These are phyloP conservation scores for Macrosoma leucophasiata DNA, from an alignment of 2,888 invertebrate species.

Conservation along the genomic window DNA sequence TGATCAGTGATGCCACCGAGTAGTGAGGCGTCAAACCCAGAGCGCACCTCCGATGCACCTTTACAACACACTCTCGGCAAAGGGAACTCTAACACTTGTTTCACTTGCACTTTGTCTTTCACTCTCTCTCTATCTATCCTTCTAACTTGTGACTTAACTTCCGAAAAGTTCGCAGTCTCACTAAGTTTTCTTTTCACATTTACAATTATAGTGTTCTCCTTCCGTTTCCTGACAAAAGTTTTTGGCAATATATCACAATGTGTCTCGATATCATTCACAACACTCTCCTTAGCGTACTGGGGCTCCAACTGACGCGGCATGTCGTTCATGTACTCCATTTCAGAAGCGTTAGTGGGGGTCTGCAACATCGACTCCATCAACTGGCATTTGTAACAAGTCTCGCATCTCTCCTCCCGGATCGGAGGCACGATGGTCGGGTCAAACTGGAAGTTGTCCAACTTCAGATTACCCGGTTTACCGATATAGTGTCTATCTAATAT, in stretches of 20 bases:
- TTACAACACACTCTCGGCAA: slow-evolving; percentile 50
- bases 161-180: slow-evolving; percentile 8
- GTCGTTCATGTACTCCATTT: slow-evolving; percentile 75
- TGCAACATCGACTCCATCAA: slow-evolving; percentile 77
- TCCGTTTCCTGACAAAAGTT: slow-evolving; percentile 56
- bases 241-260: slow-evolving; percentile 47
- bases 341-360: slow-evolving; percentile 87
- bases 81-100: slow-evolving; percentile 73
- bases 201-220: slow-evolving; percentile 63
- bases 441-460: slow-evolving; percentile 69
- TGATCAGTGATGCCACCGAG: slow-evolving; percentile 79
- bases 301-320: slow-evolving; percentile 57
- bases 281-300: slow-evolving; percentile 53
- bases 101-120: slow-evolving; percentile 40
- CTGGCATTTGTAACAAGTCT: slow-evolving; percentile 70
- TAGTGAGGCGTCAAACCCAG: slow-evolving; percentile 77
- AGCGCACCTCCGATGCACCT: slow-evolving; percentile 22
- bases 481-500: slow-evolving; percentile 76
- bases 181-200: slow-evolving; percentile 34
- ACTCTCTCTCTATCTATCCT: slow-evolving; percentile 23
- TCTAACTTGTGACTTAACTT: slow-evolving; percentile 15
- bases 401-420: slow-evolving; percentile 67
- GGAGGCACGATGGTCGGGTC: slow-evolving; percentile 65
- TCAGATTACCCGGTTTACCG: slow-evolving; percentile 72
- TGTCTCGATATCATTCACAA: slow-evolving; percentile 34